These are phyloP conservation scores for Tetramorium parvispinum DNA, from an alignment of 1,140 invertebrate genomes.

Conservation along the genomic window DNA sequence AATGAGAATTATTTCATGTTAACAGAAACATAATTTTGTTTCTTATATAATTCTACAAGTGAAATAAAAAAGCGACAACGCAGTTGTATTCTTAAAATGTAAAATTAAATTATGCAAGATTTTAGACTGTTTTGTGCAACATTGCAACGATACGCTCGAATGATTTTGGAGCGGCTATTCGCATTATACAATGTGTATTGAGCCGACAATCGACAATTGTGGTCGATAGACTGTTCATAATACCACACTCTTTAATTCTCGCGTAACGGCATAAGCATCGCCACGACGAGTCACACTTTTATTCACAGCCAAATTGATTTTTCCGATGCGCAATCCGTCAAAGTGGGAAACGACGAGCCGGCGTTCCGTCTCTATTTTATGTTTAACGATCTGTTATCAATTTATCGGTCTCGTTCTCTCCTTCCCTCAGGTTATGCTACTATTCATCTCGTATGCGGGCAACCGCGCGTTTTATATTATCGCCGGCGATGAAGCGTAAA, in stretches of 20 bases:
- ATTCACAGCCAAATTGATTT: constrained; percentile 41
- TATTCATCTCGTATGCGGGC: neutral
- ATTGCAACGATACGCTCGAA: neutral
- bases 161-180: neutral
- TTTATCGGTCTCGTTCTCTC: constrained; percentile 33
- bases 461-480: constrained; percentile 46
- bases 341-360: constrained; percentile 37
- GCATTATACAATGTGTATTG: constrained; percentile 22
- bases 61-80: neutral
- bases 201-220: neutral
- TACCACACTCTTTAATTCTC: constrained; percentile 29
- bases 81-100: neutral
- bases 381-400: constrained; percentile 65
- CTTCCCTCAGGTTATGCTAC: neutral
- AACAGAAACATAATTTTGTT: neutral
- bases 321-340: constrained; percentile 2
- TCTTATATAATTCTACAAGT: neutral
- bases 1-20: neutral
- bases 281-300: constrained; percentile 31
- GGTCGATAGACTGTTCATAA: constrained; percentile 28
- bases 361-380: constrained; percentile 26
- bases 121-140: neutral
- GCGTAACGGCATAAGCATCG: constrained; percentile 12
- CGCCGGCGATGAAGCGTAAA: constrained; percentile 50
- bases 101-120: constrained; percentile 25